phyloP scores from a whole-genome alignment of 2,797 vertebrate species.

The Chromobotia macracanthus region DNA sequence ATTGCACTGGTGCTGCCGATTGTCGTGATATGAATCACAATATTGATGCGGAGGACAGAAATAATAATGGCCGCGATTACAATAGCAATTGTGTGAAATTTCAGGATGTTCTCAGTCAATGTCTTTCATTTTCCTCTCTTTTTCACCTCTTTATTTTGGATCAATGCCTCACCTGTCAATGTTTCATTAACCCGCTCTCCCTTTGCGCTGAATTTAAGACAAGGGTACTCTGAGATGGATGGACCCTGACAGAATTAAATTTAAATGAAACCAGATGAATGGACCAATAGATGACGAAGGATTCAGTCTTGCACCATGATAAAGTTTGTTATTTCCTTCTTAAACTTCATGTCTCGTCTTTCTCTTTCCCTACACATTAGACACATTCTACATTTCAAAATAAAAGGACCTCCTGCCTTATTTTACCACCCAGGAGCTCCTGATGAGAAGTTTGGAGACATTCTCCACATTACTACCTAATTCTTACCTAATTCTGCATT shows the following conservation, averaged over 20 bases:
- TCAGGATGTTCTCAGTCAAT: constrained; percentile 59
- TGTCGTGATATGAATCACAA: constrained; percentile 79
- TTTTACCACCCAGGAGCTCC: not conserved
- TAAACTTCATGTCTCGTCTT: constrained; percentile 40
- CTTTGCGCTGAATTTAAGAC: constrained; percentile 43
- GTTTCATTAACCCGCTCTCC: constrained; percentile 59
- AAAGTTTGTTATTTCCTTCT: constrained; percentile 30
- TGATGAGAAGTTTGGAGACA: not conserved
- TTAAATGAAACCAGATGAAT: constrained; percentile 66
- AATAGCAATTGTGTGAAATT: constrained; percentile 69
- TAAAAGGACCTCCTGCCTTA: not conserved
- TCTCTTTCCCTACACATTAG: not conserved
- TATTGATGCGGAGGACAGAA: constrained; percentile 77
- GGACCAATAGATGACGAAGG: constrained; percentile 39
- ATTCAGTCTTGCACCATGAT: constrained; percentile 23
- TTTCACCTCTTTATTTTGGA: constrained; percentile 40
- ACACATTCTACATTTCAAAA: not conserved
- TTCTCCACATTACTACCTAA: not conserved
- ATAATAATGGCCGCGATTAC: constrained; percentile 78
- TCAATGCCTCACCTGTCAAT: constrained; percentile 57
- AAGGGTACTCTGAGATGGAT: constrained; percentile 72
- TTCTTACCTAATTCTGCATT: no score
- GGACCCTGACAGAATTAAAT: constrained; percentile 71
- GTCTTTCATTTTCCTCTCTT: constrained; percentile 27
- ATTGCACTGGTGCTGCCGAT: constrained; percentile 69